Evolutionary conservation across 2,888 invertebrate species (phyloP), one percentile per base, ranked within the genome.

Genomic region (Entomobrya proxima): DNA sequence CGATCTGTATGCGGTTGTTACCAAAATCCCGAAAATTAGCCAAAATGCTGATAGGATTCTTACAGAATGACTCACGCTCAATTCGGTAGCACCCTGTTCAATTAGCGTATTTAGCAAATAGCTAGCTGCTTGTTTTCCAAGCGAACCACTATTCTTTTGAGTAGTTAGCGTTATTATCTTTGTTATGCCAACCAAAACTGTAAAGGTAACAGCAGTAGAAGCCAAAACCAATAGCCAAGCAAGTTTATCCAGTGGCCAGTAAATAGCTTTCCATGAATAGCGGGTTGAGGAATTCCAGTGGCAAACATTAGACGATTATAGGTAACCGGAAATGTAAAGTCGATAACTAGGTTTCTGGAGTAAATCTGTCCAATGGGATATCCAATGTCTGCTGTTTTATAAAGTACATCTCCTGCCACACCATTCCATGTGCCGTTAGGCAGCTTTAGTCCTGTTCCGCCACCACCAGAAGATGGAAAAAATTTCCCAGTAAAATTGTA

Each of bases 391-490:
- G 84, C 77, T 30, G 24, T 67, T 15, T 21, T 58, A 24, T 67
- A 50, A 9, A 84, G n/a, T 15, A 84, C 64, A 21, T 84, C 84
- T 2, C 84, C 84, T 1, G 67, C 40, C 9, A 77, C 47, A 0
- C 77, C 77, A 30, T 50, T 55, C 84, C 84, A 84, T 0, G 77
- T 58, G 0, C 84, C 77, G 30, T 84, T 77, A 0, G 11, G 9
- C 1, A 64, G n/a, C 21, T 50, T n/a, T 13, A 75, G 64, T 7
- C 74, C 58, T 2, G 58, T 58, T 9, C 58, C 58, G 2, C 61
- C 83, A 2, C 83, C 83, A 0, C 40, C 40, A 35, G 27, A 40
- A 7, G 77, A 58, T 15, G 77, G 77, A n/a, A 61, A 77, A 5
- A 61, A 35, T 13, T 58, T 50, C 9, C 21, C 55, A 27, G 58